These are phyloP conservation scores for Suricata suricatta DNA, from an alignment of 2,113 vertebrate species.

Conservation along the genomic window DNA sequence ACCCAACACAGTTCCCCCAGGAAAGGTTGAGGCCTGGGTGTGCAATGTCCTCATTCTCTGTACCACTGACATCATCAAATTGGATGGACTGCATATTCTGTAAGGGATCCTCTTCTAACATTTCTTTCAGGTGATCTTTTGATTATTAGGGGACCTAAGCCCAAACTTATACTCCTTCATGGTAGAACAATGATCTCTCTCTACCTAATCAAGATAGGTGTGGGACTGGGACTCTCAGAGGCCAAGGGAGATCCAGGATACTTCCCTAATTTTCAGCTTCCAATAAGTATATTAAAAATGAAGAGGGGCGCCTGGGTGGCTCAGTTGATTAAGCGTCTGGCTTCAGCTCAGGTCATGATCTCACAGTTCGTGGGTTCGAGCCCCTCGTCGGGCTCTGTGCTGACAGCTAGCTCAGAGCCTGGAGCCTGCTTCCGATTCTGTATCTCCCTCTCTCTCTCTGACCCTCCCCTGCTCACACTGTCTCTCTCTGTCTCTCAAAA, in stretches of 20 bases:
- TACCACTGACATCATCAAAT: background rate
- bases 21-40: background rate
- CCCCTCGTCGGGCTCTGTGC: too few relatives aligned
- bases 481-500: too few relatives aligned
- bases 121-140: background rate
- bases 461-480: too few relatives aligned
- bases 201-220: background rate
- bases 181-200: background rate
- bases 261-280: background rate
- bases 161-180: background rate
- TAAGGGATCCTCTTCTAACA: background rate
- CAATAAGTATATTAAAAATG: background rate
- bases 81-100: background rate
- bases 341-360: too few relatives aligned
- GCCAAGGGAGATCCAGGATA: background rate
- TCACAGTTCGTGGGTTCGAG: too few relatives aligned
- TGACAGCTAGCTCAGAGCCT: too few relatives aligned
- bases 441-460: too few relatives aligned
- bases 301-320: background rate
- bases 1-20: background rate
- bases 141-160: background rate
- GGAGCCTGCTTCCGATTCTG: too few relatives aligned
- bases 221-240: background rate
- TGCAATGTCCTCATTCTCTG: background rate
- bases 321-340: too few relatives aligned